Evolutionary conservation across 2,888 invertebrate genomes (phyloP), one percentile per base, ranked within the genome.

Genomic region (Strigamia crassipes): DNA sequence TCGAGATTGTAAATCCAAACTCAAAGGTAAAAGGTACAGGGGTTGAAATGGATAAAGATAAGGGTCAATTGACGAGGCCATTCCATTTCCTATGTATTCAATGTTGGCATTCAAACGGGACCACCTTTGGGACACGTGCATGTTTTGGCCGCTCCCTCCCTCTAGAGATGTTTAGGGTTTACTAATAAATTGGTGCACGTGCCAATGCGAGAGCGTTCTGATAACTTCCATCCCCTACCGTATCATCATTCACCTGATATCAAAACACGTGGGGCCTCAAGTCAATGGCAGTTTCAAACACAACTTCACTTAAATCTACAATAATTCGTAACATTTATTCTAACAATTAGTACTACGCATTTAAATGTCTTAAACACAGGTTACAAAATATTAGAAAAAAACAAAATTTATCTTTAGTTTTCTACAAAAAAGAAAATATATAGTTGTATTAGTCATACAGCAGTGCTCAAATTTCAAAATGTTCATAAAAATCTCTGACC

Each of bases 31-130:
- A 51, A 18, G 51, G n/a, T 13, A 18, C 15, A 51, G 51, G 51
- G 51, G 51, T 6, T 15, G 51, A 51, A 51, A 51, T 51, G 51
- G 51, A 51, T 51, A 18, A 51, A 51, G 51, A 51, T 51, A 51
- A 51, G 51, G 51, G 51, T 51, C 51, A 51, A 51, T 51, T 51
- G 51, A 51, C 51, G 51, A 51, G 51, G 51, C 51, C 51, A 51
- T 51, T 51, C 51, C 51, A 51, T 51, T 51, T 51, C 51, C 51
- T 18, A 18, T 51, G 51, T 51, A 51, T 51, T 51, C 51, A 51
- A 51, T 51, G 51, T 51, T 51, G 51, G 51, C 51, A 18, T 51
- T 51, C 51, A 51, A 51, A 51, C 51, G 51, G 51, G 51, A 51
- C 51, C 51, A 51, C 51, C 51, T 51, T 51, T 51, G 51, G 51